These are phyloP conservation scores for Bos taurus DNA, from an alignment of 2,113 vertebrate genomes.

Conservation along the genomic window DNA sequence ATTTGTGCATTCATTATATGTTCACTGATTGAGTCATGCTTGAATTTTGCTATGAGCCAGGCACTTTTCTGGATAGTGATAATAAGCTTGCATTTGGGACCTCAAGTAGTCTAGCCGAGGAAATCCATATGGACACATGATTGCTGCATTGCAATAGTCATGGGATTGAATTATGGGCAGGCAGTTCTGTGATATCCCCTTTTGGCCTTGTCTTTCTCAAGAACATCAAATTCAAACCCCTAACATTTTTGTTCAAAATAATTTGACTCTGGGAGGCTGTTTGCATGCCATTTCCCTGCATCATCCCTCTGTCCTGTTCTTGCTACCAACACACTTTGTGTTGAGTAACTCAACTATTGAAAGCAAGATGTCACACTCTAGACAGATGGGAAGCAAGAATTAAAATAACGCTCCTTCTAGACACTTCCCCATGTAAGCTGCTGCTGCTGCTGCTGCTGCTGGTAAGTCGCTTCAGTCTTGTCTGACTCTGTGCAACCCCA, in stretches of 20 bases:
- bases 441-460: too few species aligned
- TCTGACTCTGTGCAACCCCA: background rate
- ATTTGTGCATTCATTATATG: background rate
- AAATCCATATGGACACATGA: rapidly evolving
- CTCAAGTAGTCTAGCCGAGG: background rate
- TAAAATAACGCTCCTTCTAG: background rate
- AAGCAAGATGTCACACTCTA: background rate
- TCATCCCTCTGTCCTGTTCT: background rate
- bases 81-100: background rate
- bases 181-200: background rate
- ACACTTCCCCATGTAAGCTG: background rate
- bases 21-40: background rate
- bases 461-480: too few species aligned
- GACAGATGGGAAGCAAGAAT: background rate
- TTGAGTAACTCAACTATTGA: background rate
- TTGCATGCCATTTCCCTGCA: background rate
- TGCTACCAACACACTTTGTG: background rate
- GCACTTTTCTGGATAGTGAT: background rate
- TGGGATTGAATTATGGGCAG: background rate
- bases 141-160: rapidly evolving
- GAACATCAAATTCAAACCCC: background rate
- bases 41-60: background rate
- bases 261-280: background rate
- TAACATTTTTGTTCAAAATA: background rate
- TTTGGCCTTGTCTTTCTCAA: background rate